Conservation (phyloP, 2,888 invertebrate species). For the Drosophila prostipennis region DNA sequence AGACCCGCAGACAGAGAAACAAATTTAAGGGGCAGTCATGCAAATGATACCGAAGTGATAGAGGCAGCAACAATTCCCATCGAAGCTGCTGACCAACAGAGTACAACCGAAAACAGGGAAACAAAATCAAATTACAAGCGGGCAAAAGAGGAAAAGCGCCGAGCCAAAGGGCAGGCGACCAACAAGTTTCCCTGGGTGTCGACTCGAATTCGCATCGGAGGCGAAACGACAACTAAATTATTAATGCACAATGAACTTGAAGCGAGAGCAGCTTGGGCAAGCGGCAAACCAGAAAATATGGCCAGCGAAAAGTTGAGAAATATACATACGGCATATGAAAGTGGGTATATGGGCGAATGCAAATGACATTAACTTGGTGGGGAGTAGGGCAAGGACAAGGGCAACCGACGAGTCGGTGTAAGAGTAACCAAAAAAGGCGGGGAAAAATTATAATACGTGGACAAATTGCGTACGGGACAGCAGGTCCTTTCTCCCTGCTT, state of each 20-base stretch:
- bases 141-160: constrained; percentile 11
- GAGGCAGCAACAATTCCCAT: constrained; percentile 47
- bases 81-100: constrained; percentile 45
- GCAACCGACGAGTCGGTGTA: constrained; percentile 17
- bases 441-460: constrained; percentile 44
- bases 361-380: constrained; percentile 60
- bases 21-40: constrained; percentile 42
- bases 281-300: constrained; percentile 66
- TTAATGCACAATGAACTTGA: constrained; percentile 75
- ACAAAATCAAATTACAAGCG: constrained; percentile 56
- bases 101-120: constrained; percentile 35
- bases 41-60: constrained; percentile 45
- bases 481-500: neutral
- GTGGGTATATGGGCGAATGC: constrained; percentile 34
- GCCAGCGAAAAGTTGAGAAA: constrained; percentile 17
- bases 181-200: constrained; percentile 48
- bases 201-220: constrained; percentile 35
- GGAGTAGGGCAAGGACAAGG: constrained; percentile 38
- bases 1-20: constrained; percentile 9
- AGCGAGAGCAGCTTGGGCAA: constrained; percentile 39
- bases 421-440: constrained; percentile 36
- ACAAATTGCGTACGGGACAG: constrained; percentile 49
- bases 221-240: constrained; percentile 73
- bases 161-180: constrained; percentile 5
- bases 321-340: constrained; percentile 48